These are phyloP conservation scores for Orthonychiurus folsomi DNA, from an alignment of 2,888 invertebrate genomes.

Conservation along the genomic window DNA sequence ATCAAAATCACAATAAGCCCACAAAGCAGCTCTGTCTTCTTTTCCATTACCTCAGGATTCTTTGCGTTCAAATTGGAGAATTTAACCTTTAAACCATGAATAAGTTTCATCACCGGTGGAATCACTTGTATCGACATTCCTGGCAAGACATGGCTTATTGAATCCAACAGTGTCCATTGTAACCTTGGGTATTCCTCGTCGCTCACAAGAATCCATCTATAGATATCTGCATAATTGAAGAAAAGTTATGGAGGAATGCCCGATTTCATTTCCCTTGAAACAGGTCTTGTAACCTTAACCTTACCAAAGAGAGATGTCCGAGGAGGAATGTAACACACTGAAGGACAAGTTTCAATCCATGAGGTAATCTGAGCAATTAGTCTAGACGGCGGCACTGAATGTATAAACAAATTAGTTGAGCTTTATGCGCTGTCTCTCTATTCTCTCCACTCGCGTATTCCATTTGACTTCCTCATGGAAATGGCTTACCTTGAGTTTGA, in stretches of 20 bases:
- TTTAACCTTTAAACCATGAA: slow-evolving; percentile 33
- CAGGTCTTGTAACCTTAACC: slow-evolving; percentile 3
- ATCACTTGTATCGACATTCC: slow-evolving; percentile 36
- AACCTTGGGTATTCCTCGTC: slow-evolving; percentile 25
- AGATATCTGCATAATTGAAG: slow-evolving; percentile 36
- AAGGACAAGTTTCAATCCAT: slow-evolving; percentile 34
- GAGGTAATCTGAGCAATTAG: slow-evolving; percentile 27
- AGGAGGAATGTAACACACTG: slow-evolving; percentile 35
- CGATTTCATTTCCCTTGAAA: no score
- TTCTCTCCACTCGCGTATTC: no score
- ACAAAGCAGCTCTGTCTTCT: slow-evolving; percentile 26
- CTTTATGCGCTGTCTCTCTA: no score
- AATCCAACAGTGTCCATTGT: slow-evolving; percentile 30
- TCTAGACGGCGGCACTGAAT: slow-evolving; percentile 28
- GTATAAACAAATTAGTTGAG: no score
- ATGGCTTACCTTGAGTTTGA: background rate
- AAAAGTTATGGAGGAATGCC: no score
- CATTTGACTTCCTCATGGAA: no score
- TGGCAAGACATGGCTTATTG: slow-evolving; percentile 31
- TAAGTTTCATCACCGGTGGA: slow-evolving; percentile 36
- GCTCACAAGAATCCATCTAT: slow-evolving; percentile 30
- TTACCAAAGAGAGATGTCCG: slow-evolving; percentile 37
- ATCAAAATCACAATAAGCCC: slow-evolving; percentile 37
- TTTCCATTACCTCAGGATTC: background rate
- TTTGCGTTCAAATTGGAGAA: slow-evolving; percentile 17